Conservation (phyloP, 1,140 invertebrate genomes). For the Drosophila bocqueti region DNA sequence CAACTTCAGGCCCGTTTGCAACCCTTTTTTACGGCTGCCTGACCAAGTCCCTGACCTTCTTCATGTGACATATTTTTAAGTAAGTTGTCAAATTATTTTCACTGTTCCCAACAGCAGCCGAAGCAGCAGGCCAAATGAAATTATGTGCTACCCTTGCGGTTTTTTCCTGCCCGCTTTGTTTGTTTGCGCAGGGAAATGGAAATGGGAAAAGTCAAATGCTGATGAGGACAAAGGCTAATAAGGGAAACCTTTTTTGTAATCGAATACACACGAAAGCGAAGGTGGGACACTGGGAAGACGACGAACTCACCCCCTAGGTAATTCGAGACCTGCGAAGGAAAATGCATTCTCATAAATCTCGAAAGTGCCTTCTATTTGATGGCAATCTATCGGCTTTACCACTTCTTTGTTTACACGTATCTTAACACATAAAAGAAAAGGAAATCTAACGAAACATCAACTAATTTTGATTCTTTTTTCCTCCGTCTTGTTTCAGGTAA, state of each 20-base stretch:
- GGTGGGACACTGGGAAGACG: not conserved
- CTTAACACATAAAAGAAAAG: constrained; percentile 1
- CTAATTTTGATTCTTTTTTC: constrained; percentile 20
- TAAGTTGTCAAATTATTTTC: constrained; percentile 69
- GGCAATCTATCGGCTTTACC: constrained; percentile 9
- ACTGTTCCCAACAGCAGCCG: constrained; percentile 45
- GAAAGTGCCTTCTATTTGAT: constrained; percentile 30
- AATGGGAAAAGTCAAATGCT: constrained; percentile 55
- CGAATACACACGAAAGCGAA: constrained; percentile 39
- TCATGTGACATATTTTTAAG: constrained; percentile 43
- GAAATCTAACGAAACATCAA: constrained; percentile 14
- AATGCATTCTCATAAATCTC: constrained; percentile 21
- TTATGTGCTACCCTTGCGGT: constrained; percentile 37
- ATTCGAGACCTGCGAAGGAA: constrained; percentile 16
- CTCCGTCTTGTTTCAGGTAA: constrained; percentile 37
- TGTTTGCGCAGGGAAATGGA: constrained; percentile 17
- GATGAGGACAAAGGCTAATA: constrained; percentile 49
- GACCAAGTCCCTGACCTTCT: constrained; percentile 44
- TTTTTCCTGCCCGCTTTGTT: constrained; percentile 24
- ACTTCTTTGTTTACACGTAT: constrained; percentile 32
- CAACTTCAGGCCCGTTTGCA: not conserved
- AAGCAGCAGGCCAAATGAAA: constrained; percentile 36
- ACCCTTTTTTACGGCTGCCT: constrained; percentile 34
- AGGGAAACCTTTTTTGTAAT: constrained; percentile 47
- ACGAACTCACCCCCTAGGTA: constrained; percentile 8